Evolutionary conservation across 2,888 invertebrate species (phyloP).

Genomic region (Apamea monoglypha): DNA sequence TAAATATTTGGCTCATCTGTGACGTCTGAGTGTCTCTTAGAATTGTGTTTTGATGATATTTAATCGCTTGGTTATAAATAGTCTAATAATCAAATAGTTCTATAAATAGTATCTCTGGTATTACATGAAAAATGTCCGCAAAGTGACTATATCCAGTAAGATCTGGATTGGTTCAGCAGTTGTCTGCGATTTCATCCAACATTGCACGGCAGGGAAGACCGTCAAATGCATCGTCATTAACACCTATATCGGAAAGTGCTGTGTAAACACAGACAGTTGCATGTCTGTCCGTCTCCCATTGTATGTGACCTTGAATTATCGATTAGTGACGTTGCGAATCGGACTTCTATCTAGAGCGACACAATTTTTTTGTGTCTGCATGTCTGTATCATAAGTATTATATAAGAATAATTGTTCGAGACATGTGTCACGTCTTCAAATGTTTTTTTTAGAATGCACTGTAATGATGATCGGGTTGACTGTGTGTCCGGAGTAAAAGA

Average conservation of each 20-base stretch:
- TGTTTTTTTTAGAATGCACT: slow-evolving; percentile 38
- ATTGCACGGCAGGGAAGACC: slow-evolving; percentile 19
- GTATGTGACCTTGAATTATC: slow-evolving; percentile 56
- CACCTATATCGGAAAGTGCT: slow-evolving; percentile 14
- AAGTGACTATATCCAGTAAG: not conserved
- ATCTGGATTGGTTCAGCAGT: not conserved
- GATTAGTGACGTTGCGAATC: slow-evolving; percentile 47
- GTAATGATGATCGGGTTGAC: slow-evolving; percentile 15
- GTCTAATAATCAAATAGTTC: slow-evolving; percentile 21
- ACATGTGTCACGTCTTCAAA: slow-evolving; percentile 11
- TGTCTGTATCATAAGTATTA: not conserved
- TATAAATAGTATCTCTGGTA: slow-evolving; percentile 23
- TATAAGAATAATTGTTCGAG: slow-evolving; percentile 1
- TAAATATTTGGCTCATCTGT: slow-evolving; percentile 58
- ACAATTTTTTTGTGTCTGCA: slow-evolving; percentile 8
- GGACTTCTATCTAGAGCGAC: slow-evolving; percentile 30
- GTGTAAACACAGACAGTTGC: slow-evolving; percentile 27
- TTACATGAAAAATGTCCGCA: not conserved
- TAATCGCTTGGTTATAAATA: slow-evolving; percentile 34
- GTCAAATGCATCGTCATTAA: slow-evolving; percentile 31
- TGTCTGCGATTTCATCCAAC: not conserved
- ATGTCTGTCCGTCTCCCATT: slow-evolving; percentile 9
- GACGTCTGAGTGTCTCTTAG: slow-evolving; percentile 52
- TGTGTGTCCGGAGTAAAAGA: slow-evolving; percentile 22
- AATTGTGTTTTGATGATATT: slow-evolving; percentile 47